Evolutionary conservation across 2,888 invertebrate species (phyloP).

Genomic region (Apomyelois bistriatella): DNA sequence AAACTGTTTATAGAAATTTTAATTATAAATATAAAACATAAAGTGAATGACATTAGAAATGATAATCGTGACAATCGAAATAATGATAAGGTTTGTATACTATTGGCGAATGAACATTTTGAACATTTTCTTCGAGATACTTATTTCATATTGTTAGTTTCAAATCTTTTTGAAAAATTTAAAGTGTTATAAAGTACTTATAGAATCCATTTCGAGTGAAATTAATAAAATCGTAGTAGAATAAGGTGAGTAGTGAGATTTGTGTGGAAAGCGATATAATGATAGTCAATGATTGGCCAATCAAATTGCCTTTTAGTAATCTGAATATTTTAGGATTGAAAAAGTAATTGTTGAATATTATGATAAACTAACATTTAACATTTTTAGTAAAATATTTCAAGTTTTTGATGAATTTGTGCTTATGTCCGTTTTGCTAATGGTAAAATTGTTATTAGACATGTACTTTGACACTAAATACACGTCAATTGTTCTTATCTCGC

Average conservation of each 20-base stretch:
- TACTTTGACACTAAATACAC: constrained; percentile 39
- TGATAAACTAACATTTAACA: constrained; percentile 23
- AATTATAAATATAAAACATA: too few relatives aligned
- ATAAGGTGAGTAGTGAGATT: constrained; percentile 33
- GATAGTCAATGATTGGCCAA: constrained; percentile 48
- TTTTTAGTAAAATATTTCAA: constrained; percentile 37
- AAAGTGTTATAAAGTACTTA: not conserved
- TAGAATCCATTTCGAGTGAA: not conserved
- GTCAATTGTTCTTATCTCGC: constrained; percentile 50
- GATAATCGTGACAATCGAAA: not conserved
- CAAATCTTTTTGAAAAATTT: constrained; percentile 1
- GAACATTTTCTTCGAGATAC: not conserved
- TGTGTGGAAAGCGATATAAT: constrained; percentile 30
- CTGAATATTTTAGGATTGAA: constrained; percentile 38
- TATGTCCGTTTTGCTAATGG: constrained; percentile 32
- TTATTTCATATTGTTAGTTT: not conserved
- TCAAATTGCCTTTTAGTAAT: constrained; percentile 58
- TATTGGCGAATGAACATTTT: not conserved
- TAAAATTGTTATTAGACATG: constrained; percentile 33
- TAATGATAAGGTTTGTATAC: not conserved
- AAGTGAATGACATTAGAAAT: not conserved
- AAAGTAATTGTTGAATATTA: constrained; percentile 39
- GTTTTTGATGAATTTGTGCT: constrained; percentile 35
- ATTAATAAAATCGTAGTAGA: not conserved
- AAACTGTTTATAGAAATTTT: too few relatives aligned